phyloP scores from a whole-genome alignment of 2,113 vertebrate genomes.

The Cettia cetti region DNA sequence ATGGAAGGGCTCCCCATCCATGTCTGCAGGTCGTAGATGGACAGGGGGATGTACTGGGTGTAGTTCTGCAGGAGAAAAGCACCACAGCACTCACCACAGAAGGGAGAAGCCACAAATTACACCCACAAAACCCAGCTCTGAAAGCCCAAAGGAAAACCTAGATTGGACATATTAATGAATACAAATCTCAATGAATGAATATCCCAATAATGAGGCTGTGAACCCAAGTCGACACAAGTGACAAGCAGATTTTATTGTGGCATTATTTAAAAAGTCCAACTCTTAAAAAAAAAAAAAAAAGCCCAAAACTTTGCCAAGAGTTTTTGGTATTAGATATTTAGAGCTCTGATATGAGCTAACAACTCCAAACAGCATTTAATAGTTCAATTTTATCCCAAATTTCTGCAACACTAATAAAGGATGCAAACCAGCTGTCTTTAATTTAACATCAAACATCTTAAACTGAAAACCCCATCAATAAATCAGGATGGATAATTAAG shows the following conservation, averaged over 20 bases:
- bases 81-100: background rate
- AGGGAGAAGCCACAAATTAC: accelerated
- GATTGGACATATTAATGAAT: accelerated
- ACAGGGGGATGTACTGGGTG: slow-evolving; percentile 98
- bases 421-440: slow-evolving; percentile 23
- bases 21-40: slow-evolving; percentile 97
- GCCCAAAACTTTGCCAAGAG: background rate
- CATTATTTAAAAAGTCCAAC: background rate
- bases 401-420: background rate
- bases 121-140: background rate
- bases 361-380: background rate
- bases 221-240: accelerated
- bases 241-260: background rate
- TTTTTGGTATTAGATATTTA: background rate
- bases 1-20: slow-evolving; percentile 99
- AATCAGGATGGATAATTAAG: slow-evolving; percentile 27
- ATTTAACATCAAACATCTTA: background rate
- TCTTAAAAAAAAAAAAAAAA: background rate
- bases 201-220: accelerated
- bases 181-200: background rate
- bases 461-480: slow-evolving; percentile 9
- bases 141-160: background rate
- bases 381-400: background rate
- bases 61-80: slow-evolving; percentile 84
- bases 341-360: background rate